Conservation (phyloP, 2,797 vertebrate genomes). For the Lateolabrax maculatus region DNA sequence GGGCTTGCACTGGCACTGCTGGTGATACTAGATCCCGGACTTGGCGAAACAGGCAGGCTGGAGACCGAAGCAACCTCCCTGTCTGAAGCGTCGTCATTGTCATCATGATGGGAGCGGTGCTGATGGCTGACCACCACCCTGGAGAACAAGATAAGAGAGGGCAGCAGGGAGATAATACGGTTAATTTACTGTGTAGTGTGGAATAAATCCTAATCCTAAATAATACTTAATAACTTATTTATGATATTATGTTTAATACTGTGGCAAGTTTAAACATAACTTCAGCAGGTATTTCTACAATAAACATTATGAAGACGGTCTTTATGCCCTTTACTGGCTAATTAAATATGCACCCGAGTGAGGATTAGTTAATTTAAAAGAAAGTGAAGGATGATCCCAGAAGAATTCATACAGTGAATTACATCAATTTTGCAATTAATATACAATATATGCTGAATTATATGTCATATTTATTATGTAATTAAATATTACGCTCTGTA, state of each 20-base stretch:
- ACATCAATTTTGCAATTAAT: too few species aligned
- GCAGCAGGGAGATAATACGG: not conserved
- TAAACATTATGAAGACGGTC: too few species aligned
- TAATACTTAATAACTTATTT: not conserved
- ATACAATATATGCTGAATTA: too few species aligned
- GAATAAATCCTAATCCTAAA: not conserved
- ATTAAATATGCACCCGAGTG: not conserved
- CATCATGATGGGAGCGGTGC: constrained; percentile 3
- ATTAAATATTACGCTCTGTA: not conserved
- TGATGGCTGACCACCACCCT: constrained; percentile 79
- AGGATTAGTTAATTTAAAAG: not conserved
- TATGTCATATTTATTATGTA: not conserved
- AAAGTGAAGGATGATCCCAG: too few species aligned
- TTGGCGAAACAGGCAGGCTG: constrained; percentile 59
- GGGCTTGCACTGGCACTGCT: constrained; percentile 68
- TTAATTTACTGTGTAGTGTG: not conserved
- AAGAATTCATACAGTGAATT: not conserved
- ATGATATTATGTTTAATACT: not conserved
- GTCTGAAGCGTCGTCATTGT: constrained; percentile 60
- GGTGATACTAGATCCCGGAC: constrained; percentile 66
- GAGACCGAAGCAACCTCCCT: constrained; percentile 64
- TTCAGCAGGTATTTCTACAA: not conserved
- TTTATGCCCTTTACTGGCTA: not conserved
- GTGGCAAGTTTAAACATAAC: not conserved
- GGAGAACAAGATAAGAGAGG: not conserved